These are phyloP conservation scores for Hippopotamus amphibius DNA, from an alignment of 2,113 vertebrate species.

Conservation along the genomic window DNA sequence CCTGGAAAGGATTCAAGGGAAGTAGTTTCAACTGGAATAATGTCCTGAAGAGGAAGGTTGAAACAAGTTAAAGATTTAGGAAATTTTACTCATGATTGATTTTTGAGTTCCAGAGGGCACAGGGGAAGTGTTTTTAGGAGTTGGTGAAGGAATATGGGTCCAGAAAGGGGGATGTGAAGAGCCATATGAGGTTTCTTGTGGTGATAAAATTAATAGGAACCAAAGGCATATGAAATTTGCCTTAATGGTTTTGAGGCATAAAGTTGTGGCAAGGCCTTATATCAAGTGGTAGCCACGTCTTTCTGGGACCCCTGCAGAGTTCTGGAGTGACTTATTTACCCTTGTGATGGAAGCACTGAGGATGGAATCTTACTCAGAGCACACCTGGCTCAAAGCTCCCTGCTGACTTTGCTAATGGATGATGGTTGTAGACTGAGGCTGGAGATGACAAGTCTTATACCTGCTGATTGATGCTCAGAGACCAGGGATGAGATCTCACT, in stretches of 20 bases:
- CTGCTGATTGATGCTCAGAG: not conserved
- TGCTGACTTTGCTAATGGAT: not conserved
- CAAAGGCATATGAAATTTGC: not conserved
- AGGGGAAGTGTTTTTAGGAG: not conserved
- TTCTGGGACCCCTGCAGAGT: not conserved
- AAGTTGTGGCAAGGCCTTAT: not conserved
- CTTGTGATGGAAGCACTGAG: not conserved
- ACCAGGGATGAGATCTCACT: not conserved
- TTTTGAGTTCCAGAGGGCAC: not conserved
- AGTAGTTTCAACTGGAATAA: not conserved
- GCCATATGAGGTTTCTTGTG: not conserved
- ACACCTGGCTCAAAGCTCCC: not conserved
- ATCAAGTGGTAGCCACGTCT: not conserved
- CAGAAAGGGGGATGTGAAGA: not conserved
- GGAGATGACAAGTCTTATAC: not conserved
- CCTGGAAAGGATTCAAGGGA: not conserved
- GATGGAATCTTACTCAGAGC: not conserved
- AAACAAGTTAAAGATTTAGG: not conserved
- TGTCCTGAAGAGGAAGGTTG: not conserved
- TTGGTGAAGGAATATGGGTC: not conserved
- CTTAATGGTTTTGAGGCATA: not conserved
- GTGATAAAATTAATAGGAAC: not conserved
- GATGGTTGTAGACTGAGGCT: not conserved
- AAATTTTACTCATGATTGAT: not conserved
- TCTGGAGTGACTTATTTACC: not conserved